Evolutionary conservation across 2,888 invertebrate genomes (phyloP).

Genomic region (Deladenus siricidicola): DNA sequence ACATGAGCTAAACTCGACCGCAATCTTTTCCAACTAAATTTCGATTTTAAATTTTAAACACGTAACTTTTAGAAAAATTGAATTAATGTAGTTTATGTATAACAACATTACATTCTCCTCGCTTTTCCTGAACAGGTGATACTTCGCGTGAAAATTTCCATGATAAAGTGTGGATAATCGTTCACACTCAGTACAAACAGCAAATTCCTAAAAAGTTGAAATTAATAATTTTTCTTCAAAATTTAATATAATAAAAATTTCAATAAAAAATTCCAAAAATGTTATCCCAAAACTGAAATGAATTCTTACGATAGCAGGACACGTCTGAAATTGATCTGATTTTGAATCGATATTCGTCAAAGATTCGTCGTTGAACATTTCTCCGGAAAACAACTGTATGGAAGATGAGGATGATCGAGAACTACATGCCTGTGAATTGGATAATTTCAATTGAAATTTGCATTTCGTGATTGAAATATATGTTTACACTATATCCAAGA

Average conservation of each 20-base stretch:
- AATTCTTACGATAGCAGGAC: slow-evolving; percentile 9
- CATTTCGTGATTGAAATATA: too few species aligned
- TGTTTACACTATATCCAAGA: too few species aligned
- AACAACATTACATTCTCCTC: slow-evolving; percentile 17
- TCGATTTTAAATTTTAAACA: too few species aligned
- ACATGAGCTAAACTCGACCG: too few species aligned
- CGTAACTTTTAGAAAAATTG: not conserved
- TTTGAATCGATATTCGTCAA: slow-evolving; percentile 1
- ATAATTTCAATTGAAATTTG: too few species aligned
- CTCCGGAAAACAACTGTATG: slow-evolving; percentile 12
- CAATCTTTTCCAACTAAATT: too few species aligned
- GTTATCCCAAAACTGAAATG: too few species aligned
- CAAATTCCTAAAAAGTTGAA: slow-evolving; percentile 9
- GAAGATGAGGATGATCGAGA: too few species aligned
- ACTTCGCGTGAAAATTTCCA: slow-evolving; percentile 16
- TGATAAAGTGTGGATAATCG: slow-evolving; percentile 16
- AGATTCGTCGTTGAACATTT: slow-evolving; percentile 16
- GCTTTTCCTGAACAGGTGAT: slow-evolving; percentile 9
- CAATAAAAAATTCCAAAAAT: too few species aligned
- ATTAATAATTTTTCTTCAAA: too few species aligned
- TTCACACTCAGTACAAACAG: slow-evolving; percentile 16
- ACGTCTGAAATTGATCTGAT: not conserved
- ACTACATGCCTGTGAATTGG: too few species aligned
- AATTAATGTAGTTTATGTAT: not conserved
- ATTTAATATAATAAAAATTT: not conserved